Conservation (phyloP, 2,113 vertebrate genomes). For the Tor tambroides region DNA sequence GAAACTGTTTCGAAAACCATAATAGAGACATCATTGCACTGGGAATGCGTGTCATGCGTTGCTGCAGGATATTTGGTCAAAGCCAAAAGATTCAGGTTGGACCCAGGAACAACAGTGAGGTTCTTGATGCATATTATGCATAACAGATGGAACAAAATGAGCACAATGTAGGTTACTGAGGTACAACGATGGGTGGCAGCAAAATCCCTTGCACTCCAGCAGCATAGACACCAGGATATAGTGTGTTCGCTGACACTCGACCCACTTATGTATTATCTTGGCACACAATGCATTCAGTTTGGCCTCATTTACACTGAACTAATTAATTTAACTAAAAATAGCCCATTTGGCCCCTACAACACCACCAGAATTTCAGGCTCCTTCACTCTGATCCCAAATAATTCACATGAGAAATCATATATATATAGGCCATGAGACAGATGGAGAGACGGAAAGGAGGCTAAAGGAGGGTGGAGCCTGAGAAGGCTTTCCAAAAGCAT, state of each 20-base stretch:
- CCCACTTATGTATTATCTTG: constrained; percentile 64
- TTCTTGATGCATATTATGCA: background rate
- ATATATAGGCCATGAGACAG: constrained; percentile 61
- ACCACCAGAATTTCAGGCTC: constrained; percentile 37
- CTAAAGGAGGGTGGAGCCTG: constrained; percentile 16
- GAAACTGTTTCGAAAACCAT: background rate
- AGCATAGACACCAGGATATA: constrained; percentile 31
- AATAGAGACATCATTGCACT: background rate
- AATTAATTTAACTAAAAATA: constrained; percentile 80
- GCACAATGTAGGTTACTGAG: constrained; percentile 41
- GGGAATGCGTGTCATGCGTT: background rate
- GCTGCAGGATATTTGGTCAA: background rate
- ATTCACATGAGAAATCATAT: constrained; percentile 59
- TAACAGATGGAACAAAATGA: constrained; percentile 53
- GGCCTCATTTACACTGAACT: constrained; percentile 76
- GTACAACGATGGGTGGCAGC: constrained; percentile 38
- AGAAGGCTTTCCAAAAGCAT: constrained; percentile 5
- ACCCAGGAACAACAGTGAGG: background rate
- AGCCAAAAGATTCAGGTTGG: constrained; percentile 35
- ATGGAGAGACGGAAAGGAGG: constrained; percentile 46
- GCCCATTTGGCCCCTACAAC: constrained; percentile 52
- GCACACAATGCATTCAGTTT: constrained; percentile 63
- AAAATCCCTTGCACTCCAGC: background rate
- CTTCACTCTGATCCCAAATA: constrained; percentile 39
- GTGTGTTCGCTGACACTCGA: background rate